These are phyloP conservation scores for Cherax destructor DNA, from an alignment of 1,140 invertebrate species.

Conservation along the genomic window DNA sequence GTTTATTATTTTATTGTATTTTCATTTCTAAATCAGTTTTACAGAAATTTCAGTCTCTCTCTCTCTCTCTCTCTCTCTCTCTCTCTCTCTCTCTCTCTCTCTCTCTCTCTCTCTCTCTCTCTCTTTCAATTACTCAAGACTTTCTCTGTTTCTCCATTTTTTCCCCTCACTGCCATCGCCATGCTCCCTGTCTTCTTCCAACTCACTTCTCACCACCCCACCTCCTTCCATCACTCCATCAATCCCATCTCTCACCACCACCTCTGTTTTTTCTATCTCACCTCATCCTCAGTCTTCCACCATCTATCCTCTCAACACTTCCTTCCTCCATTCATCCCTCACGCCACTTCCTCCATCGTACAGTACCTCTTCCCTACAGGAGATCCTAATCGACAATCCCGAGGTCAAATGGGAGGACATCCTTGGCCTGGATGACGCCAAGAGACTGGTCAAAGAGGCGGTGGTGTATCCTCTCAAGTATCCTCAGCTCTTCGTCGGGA, in stretches of 20 bases:
- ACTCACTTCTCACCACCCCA: neutral
- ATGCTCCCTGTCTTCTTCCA: neutral
- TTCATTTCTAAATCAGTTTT: too few species aligned
- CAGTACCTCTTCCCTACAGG: conserved; percentile 21
- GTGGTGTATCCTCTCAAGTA: conserved; percentile 91
- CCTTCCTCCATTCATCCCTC: too few species aligned
- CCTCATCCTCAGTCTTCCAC: too few species aligned
- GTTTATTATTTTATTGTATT: too few species aligned
- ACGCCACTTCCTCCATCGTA: too few species aligned
- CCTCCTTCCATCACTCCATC: too few species aligned
- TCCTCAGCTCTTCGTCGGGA: conserved; percentile 87
- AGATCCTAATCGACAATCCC: conserved; percentile 68
- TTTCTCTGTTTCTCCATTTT: too few species aligned
- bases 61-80: neutral
- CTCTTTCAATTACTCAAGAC: too few species aligned
- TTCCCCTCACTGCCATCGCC: neutral
- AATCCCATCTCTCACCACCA: too few species aligned
- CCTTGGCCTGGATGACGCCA: conserved; percentile 78
- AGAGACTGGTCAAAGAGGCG: conserved; percentile 84
- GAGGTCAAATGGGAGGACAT: conserved; percentile 75
- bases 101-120: neutral
- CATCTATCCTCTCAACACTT: too few species aligned
- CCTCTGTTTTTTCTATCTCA: too few species aligned
- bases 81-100: neutral
- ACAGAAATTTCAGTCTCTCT: neutral